A percentile compares a stretch with the other conserved stretches of the same genome.
These are phyloP conservation scores for Cheilosia grossa DNA, from an alignment of 2,888 invertebrate genomes.

Conservation along the genomic window DNA sequence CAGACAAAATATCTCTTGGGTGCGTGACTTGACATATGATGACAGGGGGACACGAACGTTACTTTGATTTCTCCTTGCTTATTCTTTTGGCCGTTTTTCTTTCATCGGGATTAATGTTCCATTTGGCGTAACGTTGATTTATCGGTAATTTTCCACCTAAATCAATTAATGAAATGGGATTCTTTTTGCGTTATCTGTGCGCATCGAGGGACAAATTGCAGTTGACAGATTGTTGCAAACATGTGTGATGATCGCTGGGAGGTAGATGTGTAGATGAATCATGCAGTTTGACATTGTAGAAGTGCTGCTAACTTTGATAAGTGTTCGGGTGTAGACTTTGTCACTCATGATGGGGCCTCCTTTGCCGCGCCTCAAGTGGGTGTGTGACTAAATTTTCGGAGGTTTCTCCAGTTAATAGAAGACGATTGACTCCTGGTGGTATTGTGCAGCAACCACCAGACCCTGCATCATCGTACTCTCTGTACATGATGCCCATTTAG, in stretches of 20 bases:
- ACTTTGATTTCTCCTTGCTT: constrained; percentile 18
- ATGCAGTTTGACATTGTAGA: too few relatives aligned
- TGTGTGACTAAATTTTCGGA: too few relatives aligned
- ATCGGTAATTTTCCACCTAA: constrained; percentile 36
- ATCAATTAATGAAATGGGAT: constrained; percentile 44
- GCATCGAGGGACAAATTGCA: constrained; percentile 29
- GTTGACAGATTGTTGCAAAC: constrained; percentile 18
- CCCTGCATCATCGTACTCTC: too few relatives aligned
- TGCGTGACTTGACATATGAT: constrained; percentile 60
- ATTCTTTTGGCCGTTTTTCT: not conserved
- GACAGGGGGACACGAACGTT: constrained; percentile 60
- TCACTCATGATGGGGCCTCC: too few relatives aligned
- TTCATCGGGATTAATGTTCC: constrained; percentile 16
- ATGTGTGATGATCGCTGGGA: not conserved
- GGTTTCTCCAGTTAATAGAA: too few relatives aligned
- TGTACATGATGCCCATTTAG: too few relatives aligned
- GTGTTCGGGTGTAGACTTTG: too few relatives aligned
- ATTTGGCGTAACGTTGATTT: constrained; percentile 44
- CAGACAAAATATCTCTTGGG: constrained; percentile 32
- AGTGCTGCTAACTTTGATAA: too few relatives aligned
- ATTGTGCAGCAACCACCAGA: too few relatives aligned
- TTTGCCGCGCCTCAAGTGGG: too few relatives aligned
- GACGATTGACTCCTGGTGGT: too few relatives aligned
- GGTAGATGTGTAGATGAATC: not conserved
- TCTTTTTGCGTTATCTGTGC: constrained; percentile 25